These are phyloP conservation scores for Microdon myrmicae DNA, from an alignment of 2,888 invertebrate species.

Conservation along the genomic window DNA sequence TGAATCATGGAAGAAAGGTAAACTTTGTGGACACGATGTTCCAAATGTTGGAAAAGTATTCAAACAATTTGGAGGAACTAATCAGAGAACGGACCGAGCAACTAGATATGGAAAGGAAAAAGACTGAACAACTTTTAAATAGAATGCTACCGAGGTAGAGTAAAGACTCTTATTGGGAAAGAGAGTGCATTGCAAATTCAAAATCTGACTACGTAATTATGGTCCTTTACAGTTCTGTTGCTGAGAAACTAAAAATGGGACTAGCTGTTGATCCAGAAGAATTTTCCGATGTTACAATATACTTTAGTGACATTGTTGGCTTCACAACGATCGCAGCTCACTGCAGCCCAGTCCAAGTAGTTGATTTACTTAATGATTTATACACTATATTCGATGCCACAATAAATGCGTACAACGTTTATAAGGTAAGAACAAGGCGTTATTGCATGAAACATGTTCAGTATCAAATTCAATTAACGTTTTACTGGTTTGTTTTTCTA, in stretches of 20 bases:
- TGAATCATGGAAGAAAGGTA: slow-evolving; percentile 91
- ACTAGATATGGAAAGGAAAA: slow-evolving; percentile 93
- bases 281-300: slow-evolving; percentile 91
- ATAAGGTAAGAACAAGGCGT: slow-evolving; percentile 74
- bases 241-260: slow-evolving; percentile 90
- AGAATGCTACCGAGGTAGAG: slow-evolving; percentile 87
- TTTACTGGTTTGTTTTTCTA: background rate
- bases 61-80: slow-evolving; percentile 92
- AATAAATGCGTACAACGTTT: slow-evolving; percentile 89
- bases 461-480: background rate
- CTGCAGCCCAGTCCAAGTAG: slow-evolving; percentile 91
- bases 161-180: slow-evolving; percentile 6
- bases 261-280: slow-evolving; percentile 93
- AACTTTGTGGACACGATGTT: slow-evolving; percentile 98
- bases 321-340: slow-evolving; percentile 93
- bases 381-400: slow-evolving; percentile 95
- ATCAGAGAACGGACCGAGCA: slow-evolving; percentile 93
- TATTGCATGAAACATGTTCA: too few relatives aligned
- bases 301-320: slow-evolving; percentile 94
- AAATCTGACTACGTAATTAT: too few relatives aligned
- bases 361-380: slow-evolving; percentile 89
- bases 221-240: slow-evolving; percentile 78
- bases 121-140: slow-evolving; percentile 91
- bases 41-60: slow-evolving; percentile 95
- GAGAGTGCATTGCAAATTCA: background rate